These are phyloP conservation scores for Octonoba sinensis DNA, from an alignment of 2,888 invertebrate genomes.

Conservation along the genomic window DNA sequence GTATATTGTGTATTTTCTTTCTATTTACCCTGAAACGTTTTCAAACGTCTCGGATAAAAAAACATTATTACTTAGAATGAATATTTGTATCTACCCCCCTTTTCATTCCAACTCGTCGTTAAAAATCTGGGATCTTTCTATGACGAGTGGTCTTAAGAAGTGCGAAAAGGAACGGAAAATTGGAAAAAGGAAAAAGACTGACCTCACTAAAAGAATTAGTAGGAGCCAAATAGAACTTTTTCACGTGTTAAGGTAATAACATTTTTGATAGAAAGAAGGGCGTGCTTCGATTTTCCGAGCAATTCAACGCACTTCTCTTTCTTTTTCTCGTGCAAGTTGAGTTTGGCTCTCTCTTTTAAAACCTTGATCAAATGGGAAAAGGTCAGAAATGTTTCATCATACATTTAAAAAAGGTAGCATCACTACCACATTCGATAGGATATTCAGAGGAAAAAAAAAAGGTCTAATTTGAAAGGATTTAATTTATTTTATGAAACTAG, in stretches of 20 bases:
- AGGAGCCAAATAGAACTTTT: slow-evolving; percentile 15
- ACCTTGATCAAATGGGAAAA: too few relatives aligned
- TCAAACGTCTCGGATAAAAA: too few relatives aligned
- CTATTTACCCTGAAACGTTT: too few relatives aligned
- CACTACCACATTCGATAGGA: too few relatives aligned
- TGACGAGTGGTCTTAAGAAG: not conserved
- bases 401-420: too few relatives aligned
- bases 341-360: too few relatives aligned
- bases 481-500: too few relatives aligned
- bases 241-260: slow-evolving; percentile 11
- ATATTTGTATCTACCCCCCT: not conserved
- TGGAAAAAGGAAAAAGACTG: slow-evolving; percentile 11
- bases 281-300: slow-evolving; percentile 8
- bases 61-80: not conserved
- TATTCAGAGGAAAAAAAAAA: too few relatives aligned
- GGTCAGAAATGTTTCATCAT: too few relatives aligned
- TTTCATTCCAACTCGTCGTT: not conserved
- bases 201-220: slow-evolving; percentile 13
- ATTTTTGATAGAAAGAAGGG: not conserved
- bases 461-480: too few relatives aligned
- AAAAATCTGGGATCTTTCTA: not conserved
- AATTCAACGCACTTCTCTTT: not conserved
- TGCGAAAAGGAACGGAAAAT: not conserved
- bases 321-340: too few relatives aligned
- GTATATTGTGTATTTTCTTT: too few relatives aligned